A percentile compares a stretch with the other conserved stretches of the same genome.
Evolutionary conservation across 2,888 invertebrate species (phyloP).

Genomic region (Helleia helle): DNA sequence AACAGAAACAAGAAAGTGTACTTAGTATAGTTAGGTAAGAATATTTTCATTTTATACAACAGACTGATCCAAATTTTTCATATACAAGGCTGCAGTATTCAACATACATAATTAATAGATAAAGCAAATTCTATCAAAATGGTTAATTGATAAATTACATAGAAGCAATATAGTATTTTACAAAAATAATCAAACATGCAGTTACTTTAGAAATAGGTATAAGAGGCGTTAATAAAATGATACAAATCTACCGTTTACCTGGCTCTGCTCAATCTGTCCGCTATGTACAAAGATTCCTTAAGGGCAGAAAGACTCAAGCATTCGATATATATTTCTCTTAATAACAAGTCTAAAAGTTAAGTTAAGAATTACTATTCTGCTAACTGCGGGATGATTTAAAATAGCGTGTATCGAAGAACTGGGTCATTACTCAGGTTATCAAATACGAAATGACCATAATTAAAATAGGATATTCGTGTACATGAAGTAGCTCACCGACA

Average conservation of each 20-base stretch:
- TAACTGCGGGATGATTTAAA: too few relatives aligned
- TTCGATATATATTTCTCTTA: too few relatives aligned
- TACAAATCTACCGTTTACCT: background rate
- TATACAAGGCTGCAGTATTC: background rate
- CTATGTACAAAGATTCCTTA: background rate
- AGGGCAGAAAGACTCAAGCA: too few relatives aligned
- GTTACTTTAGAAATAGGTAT: background rate
- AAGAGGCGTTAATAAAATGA: background rate
- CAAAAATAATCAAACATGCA: background rate
- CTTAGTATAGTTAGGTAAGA: too few relatives aligned
- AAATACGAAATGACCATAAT: too few relatives aligned
- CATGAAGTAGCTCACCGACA: too few relatives aligned
- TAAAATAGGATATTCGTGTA: too few relatives aligned
- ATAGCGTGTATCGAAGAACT: too few relatives aligned
- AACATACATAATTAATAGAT: background rate
- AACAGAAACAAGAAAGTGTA: too few relatives aligned
- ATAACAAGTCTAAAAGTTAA: too few relatives aligned
- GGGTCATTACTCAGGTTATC: too few relatives aligned
- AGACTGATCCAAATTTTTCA: slow-evolving; percentile 20
- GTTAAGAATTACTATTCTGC: too few relatives aligned
- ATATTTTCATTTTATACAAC: slow-evolving; percentile 1
- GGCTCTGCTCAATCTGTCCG: background rate
- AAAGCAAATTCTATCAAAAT: background rate
- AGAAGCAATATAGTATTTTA: background rate
- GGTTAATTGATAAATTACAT: background rate